Evolutionary conservation across 2,797 vertebrate genomes (phyloP).

Genomic region (Simalia tracyae): DNA sequence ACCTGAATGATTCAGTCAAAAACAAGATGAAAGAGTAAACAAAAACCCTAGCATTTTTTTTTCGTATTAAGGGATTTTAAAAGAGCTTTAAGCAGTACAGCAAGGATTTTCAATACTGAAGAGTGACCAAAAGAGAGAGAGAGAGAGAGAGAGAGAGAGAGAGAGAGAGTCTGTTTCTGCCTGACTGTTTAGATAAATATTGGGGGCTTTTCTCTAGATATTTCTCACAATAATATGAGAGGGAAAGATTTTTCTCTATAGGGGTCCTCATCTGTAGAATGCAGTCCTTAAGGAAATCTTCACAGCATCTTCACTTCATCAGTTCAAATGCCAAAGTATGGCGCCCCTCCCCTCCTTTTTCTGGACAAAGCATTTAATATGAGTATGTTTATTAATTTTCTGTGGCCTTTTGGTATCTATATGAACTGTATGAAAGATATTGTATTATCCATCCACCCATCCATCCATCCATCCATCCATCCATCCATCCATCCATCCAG

Average conservation of each 20-base stretch:
- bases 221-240: not conserved
- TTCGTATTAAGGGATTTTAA: not conserved
- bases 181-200: not conserved
- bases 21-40: not conserved
- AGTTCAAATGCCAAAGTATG: not conserved
- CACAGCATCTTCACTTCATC: not conserved
- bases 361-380: not conserved
- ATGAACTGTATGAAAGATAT: not conserved
- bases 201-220: not conserved
- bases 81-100: not conserved
- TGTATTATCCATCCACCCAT: not conserved
- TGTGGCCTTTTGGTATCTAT: not conserved
- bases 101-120: not conserved
- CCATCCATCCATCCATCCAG: not conserved
- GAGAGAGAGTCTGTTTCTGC: not conserved
- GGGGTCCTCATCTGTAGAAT: not conserved
- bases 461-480: too few species aligned
- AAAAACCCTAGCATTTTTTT: not conserved
- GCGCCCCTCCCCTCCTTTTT: not conserved
- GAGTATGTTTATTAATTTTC: not conserved
- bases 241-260: not conserved
- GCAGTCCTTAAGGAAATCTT: not conserved
- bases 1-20: not conserved
- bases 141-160: too few species aligned
- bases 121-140: not conserved